A percentile compares a stretch with the other conserved stretches of the same genome.
phyloP scores from a whole-genome alignment of 1,140 invertebrate genomes.

The Zaprionus lachaisei region DNA sequence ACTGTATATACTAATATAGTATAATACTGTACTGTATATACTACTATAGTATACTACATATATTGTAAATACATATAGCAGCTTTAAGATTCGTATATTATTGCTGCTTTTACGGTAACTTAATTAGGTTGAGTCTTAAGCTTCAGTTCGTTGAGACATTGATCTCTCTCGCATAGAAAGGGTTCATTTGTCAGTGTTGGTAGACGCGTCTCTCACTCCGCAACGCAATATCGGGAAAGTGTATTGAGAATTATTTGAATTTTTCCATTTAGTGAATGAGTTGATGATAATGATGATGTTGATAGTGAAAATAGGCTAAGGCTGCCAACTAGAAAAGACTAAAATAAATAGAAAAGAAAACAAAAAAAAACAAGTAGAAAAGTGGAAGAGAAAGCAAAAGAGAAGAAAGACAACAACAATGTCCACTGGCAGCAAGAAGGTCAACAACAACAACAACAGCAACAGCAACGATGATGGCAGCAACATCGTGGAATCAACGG shows the following conservation, averaged over 20 bases:
- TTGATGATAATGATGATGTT: conserved; percentile 13
- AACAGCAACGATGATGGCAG: conserved; percentile 12
- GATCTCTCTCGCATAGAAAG: background rate
- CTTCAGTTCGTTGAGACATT: too few relatives aligned
- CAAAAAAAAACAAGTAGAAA: background rate
- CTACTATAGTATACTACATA: too few relatives aligned
- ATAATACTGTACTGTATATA: too few relatives aligned
- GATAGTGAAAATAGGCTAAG: conserved; percentile 34
- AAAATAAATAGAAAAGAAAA: conserved; percentile 9
- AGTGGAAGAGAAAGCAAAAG: background rate
- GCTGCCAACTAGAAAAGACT: conserved; percentile 17
- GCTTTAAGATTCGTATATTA: too few relatives aligned
- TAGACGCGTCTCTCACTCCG: background rate
- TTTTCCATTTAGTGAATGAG: conserved; percentile 19
- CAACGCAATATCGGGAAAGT: background rate
- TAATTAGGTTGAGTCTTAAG: too few relatives aligned
- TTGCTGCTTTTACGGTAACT: too few relatives aligned
- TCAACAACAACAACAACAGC: conserved; percentile 20
- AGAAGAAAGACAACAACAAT: conserved; percentile 29
- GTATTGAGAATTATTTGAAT: conserved; percentile 22
- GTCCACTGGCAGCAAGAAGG: conserved; percentile 13
- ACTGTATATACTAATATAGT: too few relatives aligned
- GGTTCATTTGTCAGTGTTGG: background rate
- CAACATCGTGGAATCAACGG: conserved; percentile 1
- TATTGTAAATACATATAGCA: too few relatives aligned